Conservation (phyloP, 92 coral and sea anemone species). For the Porites divaricata region DNA sequence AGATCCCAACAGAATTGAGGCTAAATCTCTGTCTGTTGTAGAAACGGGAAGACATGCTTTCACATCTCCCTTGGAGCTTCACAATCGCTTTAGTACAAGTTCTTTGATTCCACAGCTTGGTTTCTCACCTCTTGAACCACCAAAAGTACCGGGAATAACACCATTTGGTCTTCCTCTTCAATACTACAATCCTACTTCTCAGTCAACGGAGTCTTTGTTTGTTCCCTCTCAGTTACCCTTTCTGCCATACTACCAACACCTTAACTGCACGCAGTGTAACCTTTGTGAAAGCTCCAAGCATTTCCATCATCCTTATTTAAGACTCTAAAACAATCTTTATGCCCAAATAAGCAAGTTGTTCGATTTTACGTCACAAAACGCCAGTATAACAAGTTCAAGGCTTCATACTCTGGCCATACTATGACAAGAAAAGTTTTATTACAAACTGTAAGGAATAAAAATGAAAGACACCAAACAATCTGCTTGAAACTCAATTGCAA, state of each 20-base stretch:
- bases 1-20: constrained; percentile 71
- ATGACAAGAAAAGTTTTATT: no score
- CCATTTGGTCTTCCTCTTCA: constrained; percentile 85
- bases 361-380: background rate
- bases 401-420: background rate
- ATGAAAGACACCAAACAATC: background rate
- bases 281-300: constrained; percentile 92
- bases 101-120: constrained; percentile 70
- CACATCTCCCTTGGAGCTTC: constrained; percentile 76
- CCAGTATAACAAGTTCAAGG: background rate
- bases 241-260: constrained; percentile 90
- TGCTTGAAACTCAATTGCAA: background rate
- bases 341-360: background rate
- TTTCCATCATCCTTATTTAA: constrained; percentile 88
- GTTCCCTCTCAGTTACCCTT: constrained; percentile 88
- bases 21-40: constrained; percentile 52
- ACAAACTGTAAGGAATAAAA: background rate
- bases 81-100: constrained; percentile 71
- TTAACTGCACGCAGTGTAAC: constrained; percentile 90
- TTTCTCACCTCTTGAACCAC: constrained; percentile 83
- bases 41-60: constrained; percentile 64
- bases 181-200: constrained; percentile 70
- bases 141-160: constrained; percentile 83
- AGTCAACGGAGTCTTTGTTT: constrained; percentile 65
- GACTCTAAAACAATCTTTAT: constrained; percentile 55